A percentile compares a stretch with the other conserved stretches of the same genome.
Conservation (phyloP, 2,797 vertebrate genomes). For the Mareca strepera region DNA sequence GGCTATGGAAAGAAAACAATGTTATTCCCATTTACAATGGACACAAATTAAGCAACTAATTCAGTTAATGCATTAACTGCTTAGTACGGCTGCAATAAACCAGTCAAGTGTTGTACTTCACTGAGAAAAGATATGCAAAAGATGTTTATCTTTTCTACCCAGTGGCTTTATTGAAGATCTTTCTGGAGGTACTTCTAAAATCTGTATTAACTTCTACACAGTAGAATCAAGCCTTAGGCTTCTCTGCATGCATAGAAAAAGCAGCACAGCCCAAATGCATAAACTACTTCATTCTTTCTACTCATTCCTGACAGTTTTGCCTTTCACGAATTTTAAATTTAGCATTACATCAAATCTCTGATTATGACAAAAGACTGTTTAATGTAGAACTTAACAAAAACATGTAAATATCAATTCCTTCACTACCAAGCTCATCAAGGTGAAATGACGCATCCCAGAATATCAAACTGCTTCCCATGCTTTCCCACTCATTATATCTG, state of each 20-base stretch:
- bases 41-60: neutral
- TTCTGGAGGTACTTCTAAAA: neutral
- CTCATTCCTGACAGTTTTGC: neutral
- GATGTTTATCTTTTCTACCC: neutral
- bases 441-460: neutral
- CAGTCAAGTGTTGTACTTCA: neutral
- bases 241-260: neutral
- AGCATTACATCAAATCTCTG: neutral
- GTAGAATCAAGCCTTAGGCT: neutral
- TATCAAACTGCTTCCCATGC: neutral
- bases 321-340: neutral
- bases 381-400: neutral
- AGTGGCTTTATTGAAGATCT: neutral
- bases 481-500: neutral
- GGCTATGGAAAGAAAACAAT: neutral
- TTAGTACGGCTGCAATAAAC: neutral
- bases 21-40: neutral
- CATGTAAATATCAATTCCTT: neutral
- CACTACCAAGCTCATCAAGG: neutral
- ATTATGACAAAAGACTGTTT: neutral
- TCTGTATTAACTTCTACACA: neutral
- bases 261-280: neutral
- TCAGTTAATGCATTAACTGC: neutral
- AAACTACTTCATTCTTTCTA: neutral
- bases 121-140: too few species aligned